These are phyloP conservation scores for Panurus biarmicus DNA, from an alignment of 2,113 vertebrate genomes.

Conservation along the genomic window DNA sequence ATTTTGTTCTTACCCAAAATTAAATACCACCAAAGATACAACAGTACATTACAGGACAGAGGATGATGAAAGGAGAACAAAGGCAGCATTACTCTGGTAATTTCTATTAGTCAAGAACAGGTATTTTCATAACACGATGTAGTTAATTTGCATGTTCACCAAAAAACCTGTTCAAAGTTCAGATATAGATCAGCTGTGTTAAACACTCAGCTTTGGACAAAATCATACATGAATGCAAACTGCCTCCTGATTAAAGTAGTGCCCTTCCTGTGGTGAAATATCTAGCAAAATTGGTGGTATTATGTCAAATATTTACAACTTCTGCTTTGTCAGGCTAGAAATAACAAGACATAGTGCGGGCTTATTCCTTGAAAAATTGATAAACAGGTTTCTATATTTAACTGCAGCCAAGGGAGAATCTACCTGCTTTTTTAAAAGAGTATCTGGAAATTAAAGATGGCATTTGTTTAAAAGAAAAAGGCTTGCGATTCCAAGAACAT, in stretches of 20 bases:
- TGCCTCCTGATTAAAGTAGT: background rate
- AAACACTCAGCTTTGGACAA: background rate
- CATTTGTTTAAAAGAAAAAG: background rate
- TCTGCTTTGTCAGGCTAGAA: background rate
- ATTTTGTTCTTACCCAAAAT: background rate
- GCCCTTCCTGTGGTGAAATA: background rate
- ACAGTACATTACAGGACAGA: background rate
- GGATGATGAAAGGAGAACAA: constrained; percentile 8
- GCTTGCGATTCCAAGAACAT: background rate
- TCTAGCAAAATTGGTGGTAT: background rate
- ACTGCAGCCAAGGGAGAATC: background rate
- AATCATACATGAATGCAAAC: background rate
- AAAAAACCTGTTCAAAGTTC: background rate
- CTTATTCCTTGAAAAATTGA: background rate
- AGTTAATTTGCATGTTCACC: background rate
- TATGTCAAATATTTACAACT: background rate
- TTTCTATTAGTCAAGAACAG: background rate
- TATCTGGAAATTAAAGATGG: background rate
- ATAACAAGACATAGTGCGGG: background rate
- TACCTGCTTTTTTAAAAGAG: background rate
- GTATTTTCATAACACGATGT: background rate
- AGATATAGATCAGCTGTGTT: background rate
- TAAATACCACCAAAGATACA: background rate
- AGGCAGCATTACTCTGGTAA: background rate
- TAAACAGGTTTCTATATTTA: background rate